Evolutionary conservation across 2,113 vertebrate species (phyloP), one percentile per base, ranked within the genome.

Genomic region (Oncorhynchus masou): DNA sequence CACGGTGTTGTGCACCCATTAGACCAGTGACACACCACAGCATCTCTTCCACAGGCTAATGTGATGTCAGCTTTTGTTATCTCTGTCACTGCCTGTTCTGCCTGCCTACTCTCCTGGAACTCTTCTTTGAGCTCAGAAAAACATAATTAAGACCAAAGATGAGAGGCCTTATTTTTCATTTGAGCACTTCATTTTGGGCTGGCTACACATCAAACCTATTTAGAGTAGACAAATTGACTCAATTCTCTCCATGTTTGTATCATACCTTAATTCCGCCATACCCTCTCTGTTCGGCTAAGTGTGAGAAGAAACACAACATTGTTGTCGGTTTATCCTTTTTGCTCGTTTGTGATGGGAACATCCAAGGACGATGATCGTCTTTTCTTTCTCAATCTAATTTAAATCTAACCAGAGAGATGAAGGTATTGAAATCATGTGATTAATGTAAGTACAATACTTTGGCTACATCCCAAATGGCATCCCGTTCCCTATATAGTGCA

Each of bases 221-320:
- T 91, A 90, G 86, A 79, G 70, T 75, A 79, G 80, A 82, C 84
- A 89, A 90, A 91, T 90, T 90, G 88, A 91, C 91, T 91, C 87
- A 90, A 91, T 93, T 92, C 91, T 89, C 91, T 88, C 84, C 39
- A 59, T 76, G 87, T 90, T 88, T 90, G 86, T 85, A 85, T 91
- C 87, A 62, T 22, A 29, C 84, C 84, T 54, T 88, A 85, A 91
- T 90, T 92, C 86, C 15, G 15, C 51, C 0, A 73, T 75, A 22
- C 79, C 82, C 83, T 89, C 83, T 88, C 51, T 19, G 51, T 54
- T 54, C 16, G 3, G 51, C 51, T 77, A 90, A 88, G 89, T 84
- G 88, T 79, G 79, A 86, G n/a, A 45, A 2, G 39, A 54, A 86
- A 79, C 86, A 74, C 11, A 65, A 31, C 78, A 39, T 74, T 71